Base-by-base conservation (phyloP, 35 echinoderm and acorn worm genomes). In the Ophiothrix spiculata region DNA sequence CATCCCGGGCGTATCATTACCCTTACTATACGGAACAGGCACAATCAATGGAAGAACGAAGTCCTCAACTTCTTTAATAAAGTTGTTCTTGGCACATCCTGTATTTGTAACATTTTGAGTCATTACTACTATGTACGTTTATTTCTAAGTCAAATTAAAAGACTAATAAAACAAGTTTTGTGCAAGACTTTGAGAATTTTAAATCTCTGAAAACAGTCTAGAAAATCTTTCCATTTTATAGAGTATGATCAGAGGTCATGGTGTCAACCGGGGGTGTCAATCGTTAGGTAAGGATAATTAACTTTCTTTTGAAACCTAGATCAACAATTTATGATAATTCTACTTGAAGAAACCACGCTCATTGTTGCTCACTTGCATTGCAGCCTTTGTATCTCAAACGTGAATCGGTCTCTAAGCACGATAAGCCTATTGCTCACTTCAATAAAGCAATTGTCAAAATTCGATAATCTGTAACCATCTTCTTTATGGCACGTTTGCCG, bases 41-140 rank as follows among this genome's bases (percentile, higher is more conserved):
- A 10, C 32, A 54, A 35, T 34, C 54, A 54, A 35, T 35, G 56
- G 81, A 84, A 54, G 81, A 84, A 32, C 37, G 63, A 37, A 64
- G 46, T 19, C 81, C 81, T 32, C 45, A 64, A n/a, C n/a, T n/a
- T n/a, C n/a, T n/a, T n/a, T n/a, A n/a, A n/a, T n/a, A n/a, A n/a
- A n/a, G n/a, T n/a, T n/a, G n/a, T n/a, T n/a, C n/a, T n/a, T n/a
- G n/a, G n/a, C n/a, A n/a, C n/a, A n/a, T n/a, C n/a, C n/a, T n/a
- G n/a, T n/a, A n/a, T n/a, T n/a, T n/a, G n/a, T n/a, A n/a, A n/a
- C n/a, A n/a, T n/a, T n/a, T n/a, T n/a, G n/a, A n/a, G n/a, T n/a
- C n/a, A n/a, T n/a, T n/a, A n/a, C n/a, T n/a, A n/a, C n/a, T n/a
- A n/a, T n/a, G n/a, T n/a, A n/a, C n/a, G n/a, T n/a, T n/a, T n/a